phyloP scores from a whole-genome alignment of 2,113 vertebrate species.

The Bambusicola thoracicus region DNA sequence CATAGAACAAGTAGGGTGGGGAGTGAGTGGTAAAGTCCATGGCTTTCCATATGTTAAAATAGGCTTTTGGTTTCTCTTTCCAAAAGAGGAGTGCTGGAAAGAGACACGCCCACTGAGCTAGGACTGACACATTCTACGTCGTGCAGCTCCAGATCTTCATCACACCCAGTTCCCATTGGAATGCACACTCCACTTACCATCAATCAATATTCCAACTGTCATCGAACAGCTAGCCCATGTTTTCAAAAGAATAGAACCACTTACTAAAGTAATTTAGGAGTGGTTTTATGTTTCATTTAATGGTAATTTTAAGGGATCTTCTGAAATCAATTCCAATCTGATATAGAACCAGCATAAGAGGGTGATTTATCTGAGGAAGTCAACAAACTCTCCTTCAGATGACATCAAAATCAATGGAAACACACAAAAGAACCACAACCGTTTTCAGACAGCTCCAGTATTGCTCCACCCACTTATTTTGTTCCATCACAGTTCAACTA shows the following conservation, averaged over 20 bases:
- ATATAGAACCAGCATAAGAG: background rate
- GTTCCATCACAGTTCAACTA: background rate
- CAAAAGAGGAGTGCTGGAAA: background rate
- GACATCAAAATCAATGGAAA: background rate
- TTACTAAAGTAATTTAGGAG: background rate
- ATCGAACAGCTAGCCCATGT: background rate
- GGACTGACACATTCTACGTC: background rate
- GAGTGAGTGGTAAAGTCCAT: background rate
- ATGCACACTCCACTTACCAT: background rate
- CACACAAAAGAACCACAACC: background rate
- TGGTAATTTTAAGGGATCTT: background rate
- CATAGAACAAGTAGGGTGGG: background rate
- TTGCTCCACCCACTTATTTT: background rate
- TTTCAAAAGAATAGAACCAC: background rate
- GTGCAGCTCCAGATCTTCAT: background rate
- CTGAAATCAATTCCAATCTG: background rate
- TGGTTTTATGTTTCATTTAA: background rate
- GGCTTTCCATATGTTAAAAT: background rate
- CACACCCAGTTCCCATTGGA: background rate
- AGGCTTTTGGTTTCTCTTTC: background rate
- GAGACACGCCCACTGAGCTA: rapidly evolving
- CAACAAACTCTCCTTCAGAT: background rate
- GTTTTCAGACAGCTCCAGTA: background rate
- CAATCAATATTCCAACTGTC: background rate
- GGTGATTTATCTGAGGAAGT: background rate